A percentile compares a stretch with the other conserved stretches of the same genome.
Conservation (phyloP, 2,113 vertebrate species). For the Nicator chloris region DNA sequence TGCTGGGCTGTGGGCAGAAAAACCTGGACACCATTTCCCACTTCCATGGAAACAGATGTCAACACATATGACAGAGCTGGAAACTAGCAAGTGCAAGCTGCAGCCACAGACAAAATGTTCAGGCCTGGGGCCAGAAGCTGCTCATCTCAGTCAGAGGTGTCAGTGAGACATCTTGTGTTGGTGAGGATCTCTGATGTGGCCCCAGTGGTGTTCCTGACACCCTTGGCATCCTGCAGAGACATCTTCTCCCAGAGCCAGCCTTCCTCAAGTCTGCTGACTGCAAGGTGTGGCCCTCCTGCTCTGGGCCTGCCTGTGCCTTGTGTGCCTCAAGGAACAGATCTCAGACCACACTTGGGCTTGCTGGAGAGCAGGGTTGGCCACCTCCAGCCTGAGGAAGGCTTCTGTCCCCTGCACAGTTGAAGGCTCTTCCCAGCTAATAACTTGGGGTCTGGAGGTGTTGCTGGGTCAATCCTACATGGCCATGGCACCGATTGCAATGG, state of each 20-base stretch:
- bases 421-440: background rate
- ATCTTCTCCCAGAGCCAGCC: background rate
- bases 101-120: background rate
- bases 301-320: background rate
- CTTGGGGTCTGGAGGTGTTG: background rate
- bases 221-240: background rate
- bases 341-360: accelerated
- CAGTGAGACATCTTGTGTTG: background rate
- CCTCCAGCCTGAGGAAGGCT: background rate
- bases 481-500: background rate
- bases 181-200: accelerated
- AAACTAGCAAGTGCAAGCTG: background rate
- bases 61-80: background rate
- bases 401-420: background rate
- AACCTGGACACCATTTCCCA: background rate
- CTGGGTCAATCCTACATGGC: background rate
- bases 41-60: background rate
- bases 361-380: background rate
- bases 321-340: background rate
- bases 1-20: background rate
- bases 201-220: background rate
- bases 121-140: background rate
- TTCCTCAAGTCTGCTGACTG: background rate
- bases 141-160: background rate
- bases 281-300: background rate